Evolutionary conservation across 1,140 invertebrate genomes (phyloP).

Genomic region (Zaprionus capensis): DNA sequence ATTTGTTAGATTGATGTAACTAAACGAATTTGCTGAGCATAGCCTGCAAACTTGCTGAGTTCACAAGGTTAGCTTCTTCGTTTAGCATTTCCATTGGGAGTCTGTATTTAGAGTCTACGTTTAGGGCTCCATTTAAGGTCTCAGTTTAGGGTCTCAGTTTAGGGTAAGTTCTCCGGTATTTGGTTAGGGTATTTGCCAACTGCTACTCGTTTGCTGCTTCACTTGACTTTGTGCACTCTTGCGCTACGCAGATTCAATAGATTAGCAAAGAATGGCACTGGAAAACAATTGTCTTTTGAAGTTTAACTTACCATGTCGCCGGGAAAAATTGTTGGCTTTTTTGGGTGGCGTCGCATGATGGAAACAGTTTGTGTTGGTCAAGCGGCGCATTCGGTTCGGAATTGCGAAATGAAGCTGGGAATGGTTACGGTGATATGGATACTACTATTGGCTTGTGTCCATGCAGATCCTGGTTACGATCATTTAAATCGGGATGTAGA

Average conservation of each 20-base stretch:
- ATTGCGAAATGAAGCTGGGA: slow-evolving; percentile 21
- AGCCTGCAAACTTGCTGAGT: background rate
- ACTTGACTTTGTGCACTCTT: slow-evolving; percentile 53
- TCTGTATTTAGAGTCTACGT: no score
- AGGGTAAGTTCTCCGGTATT: no score
- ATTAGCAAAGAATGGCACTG: slow-evolving; percentile 40
- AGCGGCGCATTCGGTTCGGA: slow-evolving; percentile 39
- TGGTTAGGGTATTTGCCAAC: slow-evolving; percentile 13
- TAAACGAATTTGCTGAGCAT: background rate
- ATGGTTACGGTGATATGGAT: slow-evolving; percentile 1
- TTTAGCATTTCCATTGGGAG: no score
- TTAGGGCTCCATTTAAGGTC: no score
- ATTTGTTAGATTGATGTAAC: background rate
- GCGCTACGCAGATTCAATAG: slow-evolving; percentile 57
- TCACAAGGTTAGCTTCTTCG: background rate
- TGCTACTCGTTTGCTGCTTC: slow-evolving; percentile 24
- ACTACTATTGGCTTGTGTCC: background rate
- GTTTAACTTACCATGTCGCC: slow-evolving; percentile 75
- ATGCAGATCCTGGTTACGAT: slow-evolving; percentile 41
- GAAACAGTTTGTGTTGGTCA: slow-evolving; percentile 43
- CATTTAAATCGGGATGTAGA: slow-evolving; percentile 16
- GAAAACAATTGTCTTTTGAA: slow-evolving; percentile 66
- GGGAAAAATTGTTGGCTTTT: slow-evolving; percentile 49
- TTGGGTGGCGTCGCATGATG: slow-evolving; percentile 24
- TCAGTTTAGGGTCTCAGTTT: no score